Conservation (phyloP, 2,888 invertebrate species). For the Celastrina argiolus region DNA sequence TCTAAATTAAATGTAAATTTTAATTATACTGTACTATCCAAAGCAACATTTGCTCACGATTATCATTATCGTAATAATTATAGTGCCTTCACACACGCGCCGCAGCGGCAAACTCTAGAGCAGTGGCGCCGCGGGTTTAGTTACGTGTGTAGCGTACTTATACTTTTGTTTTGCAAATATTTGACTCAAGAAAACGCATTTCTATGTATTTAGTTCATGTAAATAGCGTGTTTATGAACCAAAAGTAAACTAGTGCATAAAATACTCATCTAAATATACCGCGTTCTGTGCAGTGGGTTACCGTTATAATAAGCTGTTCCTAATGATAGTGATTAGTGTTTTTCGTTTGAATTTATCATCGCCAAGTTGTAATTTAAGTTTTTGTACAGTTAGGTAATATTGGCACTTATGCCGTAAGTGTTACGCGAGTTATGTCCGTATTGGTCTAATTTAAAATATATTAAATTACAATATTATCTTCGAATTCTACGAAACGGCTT, state of each 20-base stretch:
- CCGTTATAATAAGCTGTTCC: not conserved
- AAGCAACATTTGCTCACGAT: too few relatives aligned
- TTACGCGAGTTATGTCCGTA: not conserved
- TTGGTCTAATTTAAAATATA: not conserved
- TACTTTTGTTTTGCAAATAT: not conserved
- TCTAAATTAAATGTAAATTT: too few relatives aligned
- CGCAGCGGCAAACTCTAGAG: too few relatives aligned
- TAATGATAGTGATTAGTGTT: not conserved
- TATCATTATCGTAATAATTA: too few relatives aligned
- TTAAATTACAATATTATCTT: too few relatives aligned
- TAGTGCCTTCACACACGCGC: too few relatives aligned
- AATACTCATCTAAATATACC: not conserved
- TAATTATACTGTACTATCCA: too few relatives aligned
- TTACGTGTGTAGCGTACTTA: too few relatives aligned
- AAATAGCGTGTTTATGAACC: not conserved
- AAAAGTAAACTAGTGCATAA: constrained; percentile 12
- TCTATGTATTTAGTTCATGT: constrained; percentile 1
- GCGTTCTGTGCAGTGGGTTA: not conserved
- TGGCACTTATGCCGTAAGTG: not conserved
- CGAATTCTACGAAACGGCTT: too few relatives aligned
- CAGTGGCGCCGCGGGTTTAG: too few relatives aligned
- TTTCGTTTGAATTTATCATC: not conserved
- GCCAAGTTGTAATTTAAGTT: not conserved
- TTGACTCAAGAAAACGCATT: not conserved
- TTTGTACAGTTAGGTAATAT: not conserved